phyloP scores from a whole-genome alignment of 2,888 invertebrate species.

The Pharmacophagus antenor region DNA sequence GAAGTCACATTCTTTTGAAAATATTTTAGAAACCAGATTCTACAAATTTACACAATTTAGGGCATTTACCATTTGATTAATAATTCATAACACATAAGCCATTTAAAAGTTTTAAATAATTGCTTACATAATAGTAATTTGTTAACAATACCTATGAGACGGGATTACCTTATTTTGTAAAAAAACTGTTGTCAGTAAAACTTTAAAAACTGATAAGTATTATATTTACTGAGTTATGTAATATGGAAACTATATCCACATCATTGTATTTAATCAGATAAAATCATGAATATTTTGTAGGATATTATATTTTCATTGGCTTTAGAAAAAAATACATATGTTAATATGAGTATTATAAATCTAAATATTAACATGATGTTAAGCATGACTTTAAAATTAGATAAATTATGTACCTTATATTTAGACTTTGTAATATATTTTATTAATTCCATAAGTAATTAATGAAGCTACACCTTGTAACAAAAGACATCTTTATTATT shows the following conservation, averaged over 20 bases:
- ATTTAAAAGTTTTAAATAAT: no score
- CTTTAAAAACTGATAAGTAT: no score
- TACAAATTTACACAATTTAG: no score
- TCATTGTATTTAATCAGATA: neutral
- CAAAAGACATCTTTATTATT: conserved; percentile 13
- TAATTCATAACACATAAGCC: no score
- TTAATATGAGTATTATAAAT: conserved; percentile 8
- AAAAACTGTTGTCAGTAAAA: no score
- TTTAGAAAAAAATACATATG: neutral
- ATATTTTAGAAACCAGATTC: no score
- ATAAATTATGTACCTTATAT: conserved; percentile 11
- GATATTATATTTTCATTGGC: neutral
- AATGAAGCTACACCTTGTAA: conserved; percentile 16
- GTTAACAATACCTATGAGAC: no score
- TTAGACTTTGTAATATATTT: conserved; percentile 14
- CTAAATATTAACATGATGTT: neutral
- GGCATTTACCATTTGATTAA: no score
- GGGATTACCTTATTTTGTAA: no score
- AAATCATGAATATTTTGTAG: neutral
- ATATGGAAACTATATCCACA: neutral
- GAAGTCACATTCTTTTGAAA: no score
- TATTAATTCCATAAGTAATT: conserved; percentile 4
- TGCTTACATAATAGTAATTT: no score
- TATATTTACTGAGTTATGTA: no score
- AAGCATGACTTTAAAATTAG: conserved; percentile 6